These are phyloP conservation scores for Cephus runcator DNA, from an alignment of 2,888 invertebrate species.

Conservation along the genomic window DNA sequence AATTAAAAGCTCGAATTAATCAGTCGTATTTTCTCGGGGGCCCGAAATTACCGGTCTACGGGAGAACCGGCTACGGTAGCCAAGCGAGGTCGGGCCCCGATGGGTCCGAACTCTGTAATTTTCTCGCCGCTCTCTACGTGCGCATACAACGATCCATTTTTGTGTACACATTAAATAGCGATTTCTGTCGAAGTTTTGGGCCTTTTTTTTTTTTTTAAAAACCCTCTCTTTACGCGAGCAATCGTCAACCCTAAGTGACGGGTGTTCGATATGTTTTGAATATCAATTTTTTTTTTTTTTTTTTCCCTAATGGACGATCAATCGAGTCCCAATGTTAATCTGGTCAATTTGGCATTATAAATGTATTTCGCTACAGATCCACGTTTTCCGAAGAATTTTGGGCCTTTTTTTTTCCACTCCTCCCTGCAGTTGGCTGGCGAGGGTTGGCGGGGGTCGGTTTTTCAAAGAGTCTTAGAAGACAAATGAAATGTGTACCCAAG, in stretches of 20 bases:
- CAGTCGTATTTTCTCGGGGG: slow-evolving; percentile 40
- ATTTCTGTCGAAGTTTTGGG: not conserved
- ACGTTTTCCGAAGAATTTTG: not conserved
- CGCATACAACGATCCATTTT: not conserved
- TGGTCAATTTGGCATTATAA: not conserved
- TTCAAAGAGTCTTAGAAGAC: slow-evolving; percentile 36
- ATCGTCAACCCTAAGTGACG: not conserved
- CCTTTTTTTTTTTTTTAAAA: not conserved
- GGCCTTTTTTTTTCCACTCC: not conserved
- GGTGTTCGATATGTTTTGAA: not conserved
- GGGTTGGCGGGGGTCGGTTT: not conserved
- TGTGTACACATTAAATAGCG: not conserved
- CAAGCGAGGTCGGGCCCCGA: slow-evolving; percentile 11
- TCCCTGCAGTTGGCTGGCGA: not conserved
- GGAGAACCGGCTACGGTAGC: slow-evolving; percentile 43
- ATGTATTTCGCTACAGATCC: not conserved
- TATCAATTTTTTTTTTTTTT: not conserved
- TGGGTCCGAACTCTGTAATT: slow-evolving; percentile 49
- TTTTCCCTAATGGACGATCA: not conserved
- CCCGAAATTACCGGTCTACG: slow-evolving; percentile 49
- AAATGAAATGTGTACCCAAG: slow-evolving; percentile 48
- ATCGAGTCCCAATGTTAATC: not conserved
- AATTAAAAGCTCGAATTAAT: slow-evolving; percentile 55
- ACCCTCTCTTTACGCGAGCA: not conserved
- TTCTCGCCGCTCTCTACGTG: slow-evolving; percentile 48